Evolutionary conservation across 1,140 invertebrate genomes (phyloP).

Genomic region (Zeugodacus cucurbitae): DNA sequence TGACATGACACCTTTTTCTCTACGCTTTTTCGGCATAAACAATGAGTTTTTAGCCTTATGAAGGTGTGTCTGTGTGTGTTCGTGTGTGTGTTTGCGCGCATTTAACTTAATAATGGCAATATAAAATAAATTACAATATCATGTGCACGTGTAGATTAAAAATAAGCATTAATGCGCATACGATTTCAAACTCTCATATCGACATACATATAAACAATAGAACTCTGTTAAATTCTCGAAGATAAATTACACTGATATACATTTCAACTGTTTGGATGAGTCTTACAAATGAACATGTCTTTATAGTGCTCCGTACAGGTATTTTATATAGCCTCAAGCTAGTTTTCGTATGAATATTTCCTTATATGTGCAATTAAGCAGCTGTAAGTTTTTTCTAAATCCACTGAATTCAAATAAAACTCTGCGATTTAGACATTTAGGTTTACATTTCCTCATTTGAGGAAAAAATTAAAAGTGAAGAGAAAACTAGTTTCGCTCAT

Average conservation of each 20-base stretch:
- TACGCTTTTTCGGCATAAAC: not conserved
- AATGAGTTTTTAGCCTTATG: not conserved
- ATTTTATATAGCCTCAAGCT: not conserved
- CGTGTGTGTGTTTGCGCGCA: not conserved
- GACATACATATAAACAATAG: not conserved
- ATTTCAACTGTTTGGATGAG: not conserved
- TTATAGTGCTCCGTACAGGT: not conserved
- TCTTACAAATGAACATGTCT: not conserved
- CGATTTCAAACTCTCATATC: no score
- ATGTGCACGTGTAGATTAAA: not conserved
- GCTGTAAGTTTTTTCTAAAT: no score
- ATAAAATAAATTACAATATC: not conserved
- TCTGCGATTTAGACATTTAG: no score
- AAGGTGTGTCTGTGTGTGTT: not conserved
- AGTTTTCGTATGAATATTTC: not conserved
- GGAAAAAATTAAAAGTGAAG: no score
- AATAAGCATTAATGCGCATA: not conserved
- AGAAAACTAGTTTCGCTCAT: no score
- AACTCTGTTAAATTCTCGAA: not conserved
- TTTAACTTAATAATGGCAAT: not conserved
- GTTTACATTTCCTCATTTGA: no score
- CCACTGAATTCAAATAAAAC: no score
- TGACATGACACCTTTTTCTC: not conserved
- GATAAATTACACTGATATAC: not conserved
- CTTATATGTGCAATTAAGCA: not conserved